phyloP scores from a whole-genome alignment of 2,113 vertebrate genomes.

The Hystrix cristata region DNA sequence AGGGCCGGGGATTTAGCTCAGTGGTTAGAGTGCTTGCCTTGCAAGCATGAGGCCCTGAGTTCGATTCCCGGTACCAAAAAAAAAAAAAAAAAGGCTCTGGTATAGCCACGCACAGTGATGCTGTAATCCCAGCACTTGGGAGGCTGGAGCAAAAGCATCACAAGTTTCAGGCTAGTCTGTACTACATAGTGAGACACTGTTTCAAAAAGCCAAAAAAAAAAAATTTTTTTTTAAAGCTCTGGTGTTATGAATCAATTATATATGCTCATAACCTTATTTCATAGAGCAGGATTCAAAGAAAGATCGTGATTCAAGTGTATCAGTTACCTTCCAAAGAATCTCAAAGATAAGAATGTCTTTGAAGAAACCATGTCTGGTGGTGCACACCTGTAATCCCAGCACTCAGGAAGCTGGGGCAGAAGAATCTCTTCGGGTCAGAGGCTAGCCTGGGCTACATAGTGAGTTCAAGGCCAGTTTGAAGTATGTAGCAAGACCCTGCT shows the following conservation, averaged over 20 bases:
- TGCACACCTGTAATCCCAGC: background rate
- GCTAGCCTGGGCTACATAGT: too few species aligned
- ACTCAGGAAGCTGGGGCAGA: background rate
- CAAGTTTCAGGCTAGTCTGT: background rate
- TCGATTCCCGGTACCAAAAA: background rate
- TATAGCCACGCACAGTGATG: background rate
- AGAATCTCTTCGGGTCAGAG: background rate
- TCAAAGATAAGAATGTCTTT: background rate
- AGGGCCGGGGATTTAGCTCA: background rate
- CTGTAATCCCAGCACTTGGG: background rate
- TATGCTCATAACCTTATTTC: background rate
- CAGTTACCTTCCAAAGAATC: background rate
- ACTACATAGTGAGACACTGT: too few species aligned
- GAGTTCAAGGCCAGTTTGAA: background rate
- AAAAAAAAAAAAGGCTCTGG: background rate
- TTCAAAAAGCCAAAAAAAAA: background rate
- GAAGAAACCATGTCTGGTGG: background rate
- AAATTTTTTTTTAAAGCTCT: background rate
- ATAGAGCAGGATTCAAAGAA: slow-evolving; percentile 32
- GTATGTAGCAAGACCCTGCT: background rate
- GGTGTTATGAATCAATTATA: slow-evolving; percentile 18
- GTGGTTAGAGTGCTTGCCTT: background rate
- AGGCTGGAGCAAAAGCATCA: background rate
- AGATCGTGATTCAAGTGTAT: slow-evolving; percentile 8
- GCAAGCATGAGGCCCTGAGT: background rate